Evolutionary conservation across 2,888 invertebrate genomes (phyloP).

Genomic region (Neoaliturus tenellus): DNA sequence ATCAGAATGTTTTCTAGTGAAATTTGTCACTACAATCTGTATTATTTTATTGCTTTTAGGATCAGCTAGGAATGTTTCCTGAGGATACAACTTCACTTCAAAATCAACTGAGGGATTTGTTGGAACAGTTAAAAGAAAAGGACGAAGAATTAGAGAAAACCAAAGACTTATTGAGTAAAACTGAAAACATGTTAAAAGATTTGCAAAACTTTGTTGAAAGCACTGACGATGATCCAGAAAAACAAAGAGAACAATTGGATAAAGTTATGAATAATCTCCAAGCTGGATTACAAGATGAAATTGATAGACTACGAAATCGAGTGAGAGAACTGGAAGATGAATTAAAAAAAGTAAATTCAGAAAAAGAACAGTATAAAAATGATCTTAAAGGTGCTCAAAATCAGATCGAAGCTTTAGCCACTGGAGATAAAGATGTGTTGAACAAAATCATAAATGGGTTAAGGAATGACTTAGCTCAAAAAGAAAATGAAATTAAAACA

Average conservation of each 20-base stretch:
- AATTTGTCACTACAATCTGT: too few relatives aligned
- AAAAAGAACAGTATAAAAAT: not conserved
- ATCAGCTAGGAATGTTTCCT: not conserved
- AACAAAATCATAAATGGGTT: conserved; percentile 15
- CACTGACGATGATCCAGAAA: conserved; percentile 6
- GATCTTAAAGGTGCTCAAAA: conserved; percentile 1
- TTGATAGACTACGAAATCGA: not conserved
- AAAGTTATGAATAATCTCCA: conserved; percentile 21
- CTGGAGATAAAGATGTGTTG: not conserved
- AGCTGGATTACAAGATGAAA: conserved; percentile 6
- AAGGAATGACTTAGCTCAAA: not conserved
- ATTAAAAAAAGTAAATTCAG: not conserved
- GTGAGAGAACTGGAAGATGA: conserved; percentile 13
- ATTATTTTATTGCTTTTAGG: conserved; percentile 10
- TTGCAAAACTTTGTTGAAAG: conserved; percentile 34
- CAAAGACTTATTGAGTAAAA: conserved; percentile 6
- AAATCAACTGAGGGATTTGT: not conserved
- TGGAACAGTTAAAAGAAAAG: conserved; percentile 12
- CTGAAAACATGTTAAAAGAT: conserved; percentile 30
- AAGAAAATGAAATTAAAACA: conserved; percentile 16
- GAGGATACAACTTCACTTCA: not conserved
- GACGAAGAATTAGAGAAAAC: conserved; percentile 37
- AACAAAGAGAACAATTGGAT: conserved; percentile 14
- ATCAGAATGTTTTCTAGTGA: too few relatives aligned
- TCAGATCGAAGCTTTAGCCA: not conserved